Evolutionary conservation across 2,113 vertebrate genomes (phyloP), one percentile per base, ranked within the genome.

Genomic region (Eurystomus gularis): DNA sequence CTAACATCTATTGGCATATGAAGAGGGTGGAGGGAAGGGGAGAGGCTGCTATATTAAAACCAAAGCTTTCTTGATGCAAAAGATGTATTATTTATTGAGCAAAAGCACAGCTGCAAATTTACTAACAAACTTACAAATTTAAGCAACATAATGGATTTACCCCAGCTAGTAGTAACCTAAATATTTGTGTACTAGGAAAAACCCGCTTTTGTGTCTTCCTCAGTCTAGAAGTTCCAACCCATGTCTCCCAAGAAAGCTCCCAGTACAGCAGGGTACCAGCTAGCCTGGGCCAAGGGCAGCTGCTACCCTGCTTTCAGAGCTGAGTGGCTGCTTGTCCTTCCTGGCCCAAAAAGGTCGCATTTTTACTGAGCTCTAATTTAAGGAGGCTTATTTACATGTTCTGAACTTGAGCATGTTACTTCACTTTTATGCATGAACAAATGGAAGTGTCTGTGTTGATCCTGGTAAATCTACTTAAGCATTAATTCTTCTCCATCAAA

Each of bases 201-300:
- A 0, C 2, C 6, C 5, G 3, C 13, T 72, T 44, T 28, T 64
- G 17, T 20, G 2, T n/a, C 35, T 80, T 90, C 24, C 31, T 77
- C 49, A 61, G 49, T 35, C 44, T 29, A 76, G 70, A 55, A 60
- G 24, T n/a, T 88, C 29, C 58, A 48, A 20, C 10, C 44, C 42
- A 1, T 0, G 0, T 35, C 11, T 69, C 40, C 68, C 31, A 31
- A 28, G 66, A 9, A 40, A 35, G 37, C 3, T 82, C n/a, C 31
- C 35, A 7, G 10, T 13, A 7, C 2, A 82, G 48, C 28, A 37
- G 29, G 10, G 23, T 39, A 7, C 21, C 48, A 44, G 39, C 35
- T 86, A 17, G 25, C 4, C 11, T 28, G 71, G 66, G 17, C 70
- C 54, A 68, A 52, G 49, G 71, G 62, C 39, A 88, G 40, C 54